Base-by-base conservation (phyloP, 2,888 invertebrate species). In the Patella ulyssiponensis region DNA sequence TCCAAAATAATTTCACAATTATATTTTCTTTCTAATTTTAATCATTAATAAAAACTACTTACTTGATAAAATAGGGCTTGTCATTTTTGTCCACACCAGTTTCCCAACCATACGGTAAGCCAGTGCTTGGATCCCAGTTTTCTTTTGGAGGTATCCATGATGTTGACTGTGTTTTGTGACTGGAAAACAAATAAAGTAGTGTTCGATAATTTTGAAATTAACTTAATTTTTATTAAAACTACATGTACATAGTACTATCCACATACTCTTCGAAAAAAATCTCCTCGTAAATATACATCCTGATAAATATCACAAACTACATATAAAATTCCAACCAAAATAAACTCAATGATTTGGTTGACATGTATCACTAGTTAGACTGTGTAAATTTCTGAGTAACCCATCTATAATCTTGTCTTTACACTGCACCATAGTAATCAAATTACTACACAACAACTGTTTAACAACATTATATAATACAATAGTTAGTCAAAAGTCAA, bases 101-200 rank as follows among this genome's bases (percentile, higher is more conserved):
- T 91, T 97, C 97, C 97, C 97, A 97, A 17, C 97, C 97, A 90
- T 96, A 97, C 0, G 97, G 97, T 78, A 97, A 93, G 72, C 95
- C 90, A 9, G 88, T 83, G 73, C 81, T 87, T 58, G 91, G 86
- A 73, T 91, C 89, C 97, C 97, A 97, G 88, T 95, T 94, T 90
- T 96, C 96, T 44, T 95, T 94, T 3, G 97, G 97, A 0, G 97
- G 97, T 84, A 97, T 92, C 97, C 97, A 97, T 87, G 95, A 95
- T 1, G 96, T 95, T 0, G 95, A 95, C 87, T 95, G 94, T 33
- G 95, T 95, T 89, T 95, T 94, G 92, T 96, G 96, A 91, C 97
- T 97, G 93, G 53, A 94, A 94, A 80, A 87, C 89, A 78, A 12
- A 77, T 70, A 77, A 88, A 80, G 7, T 44, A 44, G 7, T 17